phyloP scores from a whole-genome alignment of 2,797 vertebrate genomes.

The Liparis tanakae region DNA sequence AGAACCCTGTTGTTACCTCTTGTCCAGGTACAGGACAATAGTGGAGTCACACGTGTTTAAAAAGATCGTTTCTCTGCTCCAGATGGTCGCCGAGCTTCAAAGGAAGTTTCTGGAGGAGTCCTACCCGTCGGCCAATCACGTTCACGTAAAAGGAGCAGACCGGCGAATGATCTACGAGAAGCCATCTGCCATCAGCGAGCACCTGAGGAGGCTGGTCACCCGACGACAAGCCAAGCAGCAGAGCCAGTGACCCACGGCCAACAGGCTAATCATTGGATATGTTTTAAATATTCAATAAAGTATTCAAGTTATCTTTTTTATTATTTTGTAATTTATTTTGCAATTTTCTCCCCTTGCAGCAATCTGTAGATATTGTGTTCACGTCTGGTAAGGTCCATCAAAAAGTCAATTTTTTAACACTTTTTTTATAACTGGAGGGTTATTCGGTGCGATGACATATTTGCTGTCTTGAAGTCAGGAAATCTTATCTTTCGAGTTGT shows the following conservation, averaged over 20 bases:
- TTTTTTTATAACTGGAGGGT: conserved; percentile 43
- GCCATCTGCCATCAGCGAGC: conserved; percentile 82
- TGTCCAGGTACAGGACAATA: conserved; percentile 38
- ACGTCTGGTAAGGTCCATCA: conserved; percentile 51
- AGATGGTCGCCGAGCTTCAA: conserved; percentile 85
- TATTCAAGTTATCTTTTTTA: conserved; percentile 29
- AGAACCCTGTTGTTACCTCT: too few species aligned
- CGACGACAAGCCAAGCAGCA: conserved; percentile 80
- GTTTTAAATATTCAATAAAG: conserved; percentile 63
- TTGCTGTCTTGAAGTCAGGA: conserved; percentile 64
- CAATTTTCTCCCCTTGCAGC: conserved; percentile 48
- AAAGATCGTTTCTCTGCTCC: conserved; percentile 58
- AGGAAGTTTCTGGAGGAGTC: conserved; percentile 82
- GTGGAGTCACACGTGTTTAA: conserved; percentile 35
- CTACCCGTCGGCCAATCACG: conserved; percentile 82
- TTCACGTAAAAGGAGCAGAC: conserved; percentile 83
- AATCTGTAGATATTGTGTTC: conserved; percentile 47
- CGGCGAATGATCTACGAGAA: conserved; percentile 86
- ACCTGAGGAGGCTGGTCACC: conserved; percentile 84
- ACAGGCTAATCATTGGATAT: conserved; percentile 39
- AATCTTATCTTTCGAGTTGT: conserved; percentile 63
- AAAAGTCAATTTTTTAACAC: conserved; percentile 41
- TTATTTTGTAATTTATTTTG: not conserved
- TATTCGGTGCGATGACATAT: conserved; percentile 59
- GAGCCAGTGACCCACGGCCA: conserved; percentile 74